Evolutionary conservation across 30 jellyfish, hydroid and myxozoan genomes (phyloP).

Genomic region (Pseudorhiza aurosa): DNA sequence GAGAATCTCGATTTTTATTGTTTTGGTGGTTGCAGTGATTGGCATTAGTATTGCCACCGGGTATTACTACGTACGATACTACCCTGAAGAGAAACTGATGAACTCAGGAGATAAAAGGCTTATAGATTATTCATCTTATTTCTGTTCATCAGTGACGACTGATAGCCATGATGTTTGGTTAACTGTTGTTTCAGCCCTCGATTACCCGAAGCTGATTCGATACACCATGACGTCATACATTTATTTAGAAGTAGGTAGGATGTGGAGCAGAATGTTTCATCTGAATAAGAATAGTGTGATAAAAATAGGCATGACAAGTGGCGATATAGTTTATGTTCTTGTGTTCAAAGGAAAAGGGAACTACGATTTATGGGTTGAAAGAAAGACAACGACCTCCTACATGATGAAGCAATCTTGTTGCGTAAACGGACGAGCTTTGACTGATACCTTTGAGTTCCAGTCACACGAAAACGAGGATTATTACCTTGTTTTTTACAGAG

Average conservation of each 20-base stretch:
- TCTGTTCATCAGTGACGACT: conserved; percentile 67
- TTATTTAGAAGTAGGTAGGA: conserved; percentile 24
- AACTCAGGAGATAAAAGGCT: conserved; percentile 71
- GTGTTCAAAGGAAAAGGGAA: conserved; percentile 52
- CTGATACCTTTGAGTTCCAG: neutral
- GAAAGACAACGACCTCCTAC: conserved; percentile 68
- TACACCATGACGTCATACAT: conserved; percentile 26
- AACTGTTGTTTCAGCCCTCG: conserved; percentile 21
- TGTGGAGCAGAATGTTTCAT: conserved; percentile 73
- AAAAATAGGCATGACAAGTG: conserved; percentile 19
- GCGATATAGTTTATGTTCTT: conserved; percentile 39
- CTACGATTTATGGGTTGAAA: conserved; percentile 63
- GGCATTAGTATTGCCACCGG: conserved; percentile 45
- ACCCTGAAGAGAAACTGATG: conserved; percentile 44
- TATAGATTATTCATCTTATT: conserved; percentile 59
- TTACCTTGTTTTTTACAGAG: conserved; percentile 44
- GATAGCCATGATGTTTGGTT: conserved; percentile 28
- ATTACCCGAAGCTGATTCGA: neutral
- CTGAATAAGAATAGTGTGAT: conserved; percentile 36
- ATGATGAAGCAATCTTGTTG: conserved; percentile 52
- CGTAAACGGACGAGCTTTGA: neutral
- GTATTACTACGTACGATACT: conserved; percentile 61
- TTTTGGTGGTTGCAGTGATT: conserved; percentile 3
- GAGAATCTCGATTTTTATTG: conserved; percentile 2
- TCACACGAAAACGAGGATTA: conserved; percentile 35